Conservation (phyloP, 2,113 vertebrate genomes). For the Tonatia bakeri region DNA sequence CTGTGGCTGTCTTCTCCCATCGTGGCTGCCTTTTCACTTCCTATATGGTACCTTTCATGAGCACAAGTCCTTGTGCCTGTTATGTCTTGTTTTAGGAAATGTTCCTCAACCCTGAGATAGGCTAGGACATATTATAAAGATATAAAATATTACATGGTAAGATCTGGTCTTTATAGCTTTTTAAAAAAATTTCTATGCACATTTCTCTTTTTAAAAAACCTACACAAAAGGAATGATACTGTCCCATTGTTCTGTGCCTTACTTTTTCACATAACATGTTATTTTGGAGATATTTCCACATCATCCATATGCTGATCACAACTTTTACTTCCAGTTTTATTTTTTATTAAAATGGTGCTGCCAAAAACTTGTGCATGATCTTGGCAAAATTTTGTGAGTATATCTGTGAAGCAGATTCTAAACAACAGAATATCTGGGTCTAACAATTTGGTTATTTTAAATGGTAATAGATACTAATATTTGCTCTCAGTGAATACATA, state of each 20-base stretch:
- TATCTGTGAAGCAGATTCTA: background rate
- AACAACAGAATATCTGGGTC: background rate
- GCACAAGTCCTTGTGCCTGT: background rate
- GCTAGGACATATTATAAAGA: background rate
- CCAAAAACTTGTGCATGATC: background rate
- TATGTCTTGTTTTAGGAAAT: background rate
- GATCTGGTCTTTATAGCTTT: background rate
- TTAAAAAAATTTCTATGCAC: background rate
- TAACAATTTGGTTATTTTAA: background rate
- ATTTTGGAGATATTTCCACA: constrained; percentile 5
- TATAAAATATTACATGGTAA: constrained; percentile 1
- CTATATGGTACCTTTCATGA: background rate
- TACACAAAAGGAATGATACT: background rate
- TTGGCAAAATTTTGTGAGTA: background rate
- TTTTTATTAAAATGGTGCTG: background rate
- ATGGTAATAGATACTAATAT: background rate
- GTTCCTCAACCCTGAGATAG: background rate
- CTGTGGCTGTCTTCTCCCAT: background rate
- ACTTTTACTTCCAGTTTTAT: background rate
- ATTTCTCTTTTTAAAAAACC: background rate
- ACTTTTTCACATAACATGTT: constrained; percentile 1
- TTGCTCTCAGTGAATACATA: background rate
- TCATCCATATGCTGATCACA: background rate
- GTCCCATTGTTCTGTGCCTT: background rate
- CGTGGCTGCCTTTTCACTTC: background rate